Percentiles rank a stretch among this genome's conserved stretches.
Conservation (phyloP, 2,888 invertebrate species). For the Schizaphis graminum region DNA sequence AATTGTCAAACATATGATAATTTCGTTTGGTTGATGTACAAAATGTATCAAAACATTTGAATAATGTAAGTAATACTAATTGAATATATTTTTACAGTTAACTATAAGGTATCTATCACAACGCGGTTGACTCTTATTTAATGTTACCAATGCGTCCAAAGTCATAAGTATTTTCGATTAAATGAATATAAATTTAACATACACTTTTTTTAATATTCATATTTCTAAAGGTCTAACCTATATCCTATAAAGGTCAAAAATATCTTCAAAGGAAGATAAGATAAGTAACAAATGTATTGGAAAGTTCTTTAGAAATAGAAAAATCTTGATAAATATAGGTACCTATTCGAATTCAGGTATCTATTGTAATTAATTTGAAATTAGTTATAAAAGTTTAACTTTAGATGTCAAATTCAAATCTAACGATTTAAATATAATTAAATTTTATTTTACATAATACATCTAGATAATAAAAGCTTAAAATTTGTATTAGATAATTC, state of each 20-base stretch:
- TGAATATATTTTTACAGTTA: neutral
- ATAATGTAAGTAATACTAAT: neutral
- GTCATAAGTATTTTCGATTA: neutral
- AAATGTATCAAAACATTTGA: neutral
- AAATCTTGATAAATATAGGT: neutral
- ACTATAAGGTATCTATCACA: neutral
- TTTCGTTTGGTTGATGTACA: too few relatives aligned
- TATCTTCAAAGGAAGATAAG: neutral
- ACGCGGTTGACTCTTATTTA: neutral
- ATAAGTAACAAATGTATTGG: neutral
- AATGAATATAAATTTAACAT: neutral
- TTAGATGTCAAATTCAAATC: neutral
- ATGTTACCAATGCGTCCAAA: neutral
- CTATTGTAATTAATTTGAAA: neutral
- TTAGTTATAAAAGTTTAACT: neutral
- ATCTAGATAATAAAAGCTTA: neutral
- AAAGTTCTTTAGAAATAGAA: neutral
- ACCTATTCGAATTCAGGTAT: neutral
- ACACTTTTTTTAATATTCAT: neutral
- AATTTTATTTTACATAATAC: neutral
- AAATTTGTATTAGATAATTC: neutral
- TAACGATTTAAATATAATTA: too few relatives aligned
- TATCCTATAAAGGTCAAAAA: neutral
- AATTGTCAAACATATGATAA: neutral
- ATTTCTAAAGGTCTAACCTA: neutral